Percentiles rank a stretch among this genome's conserved stretches.
phyloP scores from a whole-genome alignment of 2,113 vertebrate genomes.

The Phycodurus eques region DNA sequence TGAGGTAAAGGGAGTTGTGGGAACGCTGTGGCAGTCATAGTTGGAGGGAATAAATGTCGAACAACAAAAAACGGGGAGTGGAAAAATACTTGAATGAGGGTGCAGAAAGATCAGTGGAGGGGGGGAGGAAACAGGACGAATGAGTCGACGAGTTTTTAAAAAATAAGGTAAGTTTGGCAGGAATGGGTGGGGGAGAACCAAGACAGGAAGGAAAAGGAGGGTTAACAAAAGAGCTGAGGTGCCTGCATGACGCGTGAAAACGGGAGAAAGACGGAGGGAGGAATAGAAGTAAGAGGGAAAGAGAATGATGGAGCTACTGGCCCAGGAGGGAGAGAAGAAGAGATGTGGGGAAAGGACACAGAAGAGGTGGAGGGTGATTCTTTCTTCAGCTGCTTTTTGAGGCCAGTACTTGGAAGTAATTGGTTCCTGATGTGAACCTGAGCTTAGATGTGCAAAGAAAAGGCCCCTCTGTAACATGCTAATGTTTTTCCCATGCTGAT shows the following conservation, averaged over 20 bases:
- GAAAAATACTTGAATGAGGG: conserved; percentile 12
- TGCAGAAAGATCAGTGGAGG: conserved; percentile 1
- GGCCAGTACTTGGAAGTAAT: conserved; percentile 62
- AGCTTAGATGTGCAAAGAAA: conserved; percentile 68
- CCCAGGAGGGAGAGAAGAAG: neutral
- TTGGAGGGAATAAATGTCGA: conserved; percentile 8
- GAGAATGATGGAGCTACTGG: conserved; percentile 7
- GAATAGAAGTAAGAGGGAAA: neutral
- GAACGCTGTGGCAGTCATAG: conserved; percentile 8
- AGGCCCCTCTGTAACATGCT: conserved; percentile 63
- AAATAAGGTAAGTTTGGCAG: conserved; percentile 38
- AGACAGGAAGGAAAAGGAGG: conserved; percentile 68
- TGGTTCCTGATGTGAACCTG: conserved; percentile 77
- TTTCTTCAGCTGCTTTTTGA: conserved; percentile 36
- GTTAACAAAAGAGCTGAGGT: conserved; percentile 36
- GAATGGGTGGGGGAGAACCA: conserved; percentile 56
- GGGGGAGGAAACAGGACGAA: conserved; percentile 19
- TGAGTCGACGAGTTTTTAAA: conserved; percentile 6
- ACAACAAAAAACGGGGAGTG: neutral
- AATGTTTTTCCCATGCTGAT: conserved; percentile 69
- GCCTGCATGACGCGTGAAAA: conserved; percentile 19
- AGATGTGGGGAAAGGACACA: conserved; percentile 34
- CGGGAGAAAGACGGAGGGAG: conserved; percentile 24
- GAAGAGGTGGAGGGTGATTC: conserved; percentile 13
- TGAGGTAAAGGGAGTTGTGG: neutral